Evolutionary conservation across 2,888 invertebrate genomes (phyloP), one percentile per base, ranked within the genome.

Genomic region (Machimus rusticus): DNA sequence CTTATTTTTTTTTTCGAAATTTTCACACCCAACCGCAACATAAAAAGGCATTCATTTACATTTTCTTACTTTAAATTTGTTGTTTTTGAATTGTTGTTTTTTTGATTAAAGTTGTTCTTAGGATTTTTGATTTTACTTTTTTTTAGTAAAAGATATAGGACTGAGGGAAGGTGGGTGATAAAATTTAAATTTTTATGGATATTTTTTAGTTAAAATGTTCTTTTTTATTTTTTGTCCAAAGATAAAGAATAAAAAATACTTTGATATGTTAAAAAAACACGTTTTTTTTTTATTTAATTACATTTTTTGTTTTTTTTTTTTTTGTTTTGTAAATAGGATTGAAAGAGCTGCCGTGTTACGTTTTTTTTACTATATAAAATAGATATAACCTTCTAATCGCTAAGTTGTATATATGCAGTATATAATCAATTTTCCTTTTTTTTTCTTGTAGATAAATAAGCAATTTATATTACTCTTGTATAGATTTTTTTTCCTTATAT

Each of bases 271-370:
- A 66, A 66, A 66, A 66, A 28, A 57, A 34, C 57, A 23, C 57
- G 1, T 51, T 51, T 51, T 51, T 51, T 51, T 51, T n/a, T 31
- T 34, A 31, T 46, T n/a, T n/a, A n/a, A n/a, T n/a, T n/a, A n/a
- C n/a, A n/a, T n/a, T 66, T 37, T 37, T 57, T 34, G 0, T 4
- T 76, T 16, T 34, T 6, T 39, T 39, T n/a, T 76, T 76, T 8
- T 37, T 37, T 23, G 28, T 66, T 66, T 23, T 85, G 85, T 85
- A 85, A 85, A 85, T 85, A 85, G 85, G 85, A 85, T 85, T 85
- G 85, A 85, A 85, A 85, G 85, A 85, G 85, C 85, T 85, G 85
- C 85, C 74, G 74, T 85, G 74, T 57, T 82, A 82, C 43, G 12
- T 46, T 46, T 14, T 12, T 46, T 14, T 57, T 82, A 66, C 39